Evolutionary conservation across 2,888 invertebrate genomes (phyloP).

Genomic region (Cataglyphis albicans): DNA sequence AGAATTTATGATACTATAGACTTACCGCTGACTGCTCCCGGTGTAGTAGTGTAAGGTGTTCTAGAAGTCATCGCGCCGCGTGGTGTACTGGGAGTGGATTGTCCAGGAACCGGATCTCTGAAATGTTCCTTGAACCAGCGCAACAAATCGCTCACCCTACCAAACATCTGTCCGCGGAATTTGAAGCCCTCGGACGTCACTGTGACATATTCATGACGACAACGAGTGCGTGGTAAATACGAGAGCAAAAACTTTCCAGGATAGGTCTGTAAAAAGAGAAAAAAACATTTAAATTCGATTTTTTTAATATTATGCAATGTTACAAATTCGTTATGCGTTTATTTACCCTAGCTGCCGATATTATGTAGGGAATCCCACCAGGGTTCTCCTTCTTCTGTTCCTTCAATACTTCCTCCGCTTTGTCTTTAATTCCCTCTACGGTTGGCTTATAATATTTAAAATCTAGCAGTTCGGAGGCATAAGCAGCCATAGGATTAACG

Average conservation of each 20-base stretch:
- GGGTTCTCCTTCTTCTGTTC: slow-evolving; percentile 96
- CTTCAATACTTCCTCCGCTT: slow-evolving; percentile 94
- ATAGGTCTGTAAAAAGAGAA: slow-evolving; percentile 84
- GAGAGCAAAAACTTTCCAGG: slow-evolving; percentile 98
- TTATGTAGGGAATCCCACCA: slow-evolving; percentile 95
- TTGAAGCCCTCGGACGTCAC: slow-evolving; percentile 97
- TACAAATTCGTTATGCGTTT: background rate
- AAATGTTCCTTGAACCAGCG: slow-evolving; percentile 99
- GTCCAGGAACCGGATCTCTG: slow-evolving; percentile 93
- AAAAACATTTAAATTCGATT: slow-evolving; percentile 19
- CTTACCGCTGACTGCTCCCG: slow-evolving; percentile 69
- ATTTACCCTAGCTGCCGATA: slow-evolving; percentile 92
- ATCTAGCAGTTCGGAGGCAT: slow-evolving; percentile 95
- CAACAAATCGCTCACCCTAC: slow-evolving; percentile 92
- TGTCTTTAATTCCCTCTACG: slow-evolving; percentile 93
- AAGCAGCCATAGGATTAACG: slow-evolving; percentile 98
- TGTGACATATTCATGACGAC: slow-evolving; percentile 96
- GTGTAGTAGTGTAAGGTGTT: slow-evolving; percentile 87
- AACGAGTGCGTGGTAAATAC: slow-evolving; percentile 94
- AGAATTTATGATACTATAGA: background rate
- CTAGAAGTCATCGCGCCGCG: slow-evolving; percentile 87
- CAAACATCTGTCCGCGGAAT: slow-evolving; percentile 95
- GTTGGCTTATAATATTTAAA: slow-evolving; percentile 96
- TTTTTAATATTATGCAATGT: background rate
- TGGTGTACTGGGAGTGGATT: slow-evolving; percentile 91